Percentiles rank a stretch among this genome's conserved stretches.
Conservation (phyloP, 2,888 invertebrate species). For the Ophioninae sp. region DNA sequence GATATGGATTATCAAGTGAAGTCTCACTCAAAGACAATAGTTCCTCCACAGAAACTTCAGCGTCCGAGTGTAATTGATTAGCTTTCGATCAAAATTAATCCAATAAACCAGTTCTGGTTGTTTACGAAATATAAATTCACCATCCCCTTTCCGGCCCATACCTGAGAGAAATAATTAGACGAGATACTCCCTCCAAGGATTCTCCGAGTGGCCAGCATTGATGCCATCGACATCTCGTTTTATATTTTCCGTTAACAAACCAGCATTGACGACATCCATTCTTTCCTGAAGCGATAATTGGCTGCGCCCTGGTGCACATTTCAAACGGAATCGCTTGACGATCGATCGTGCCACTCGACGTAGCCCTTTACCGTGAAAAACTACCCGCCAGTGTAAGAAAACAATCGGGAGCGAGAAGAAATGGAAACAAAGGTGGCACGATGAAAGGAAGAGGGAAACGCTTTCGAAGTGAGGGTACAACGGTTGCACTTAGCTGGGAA, state of each 20-base stretch:
- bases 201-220: neutral
- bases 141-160: no score
- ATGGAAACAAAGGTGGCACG: constrained; percentile 17
- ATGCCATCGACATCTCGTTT: neutral
- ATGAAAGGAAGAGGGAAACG: constrained; percentile 5
- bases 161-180: neutral
- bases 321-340: no score
- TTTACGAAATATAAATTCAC: no score
- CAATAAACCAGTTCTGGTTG: neutral
- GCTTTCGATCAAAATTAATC: neutral
- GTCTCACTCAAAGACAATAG: no score
- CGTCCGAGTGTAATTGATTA: neutral
- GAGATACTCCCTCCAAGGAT: neutral
- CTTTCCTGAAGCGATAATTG: no score
- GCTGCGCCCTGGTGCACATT: no score
- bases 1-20: no score
- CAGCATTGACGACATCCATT: no score
- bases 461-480: constrained; percentile 17
- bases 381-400: neutral
- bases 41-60: no score
- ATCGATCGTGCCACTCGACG: no score
- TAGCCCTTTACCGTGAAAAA: no score
- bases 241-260: neutral
- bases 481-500: constrained; percentile 63
- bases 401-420: constrained; percentile 1